Base-by-base conservation (phyloP, 2,113 vertebrate species). In the Callithrix jacchus region DNA sequence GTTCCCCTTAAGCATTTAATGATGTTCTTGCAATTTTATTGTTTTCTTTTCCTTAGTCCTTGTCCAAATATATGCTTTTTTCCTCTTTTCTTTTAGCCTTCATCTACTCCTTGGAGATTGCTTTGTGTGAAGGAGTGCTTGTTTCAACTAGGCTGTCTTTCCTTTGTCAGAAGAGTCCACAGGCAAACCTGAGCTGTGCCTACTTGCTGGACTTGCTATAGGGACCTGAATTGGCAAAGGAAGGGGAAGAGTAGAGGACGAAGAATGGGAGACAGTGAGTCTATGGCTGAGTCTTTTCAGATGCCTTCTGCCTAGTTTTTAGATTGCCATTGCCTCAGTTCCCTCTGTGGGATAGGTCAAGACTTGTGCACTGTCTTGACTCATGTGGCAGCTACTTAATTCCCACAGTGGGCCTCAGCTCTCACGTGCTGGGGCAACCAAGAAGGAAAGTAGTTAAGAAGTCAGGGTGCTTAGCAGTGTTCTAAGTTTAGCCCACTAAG, bases 401-500 rank as follows among this genome's bases (percentile, higher is more conserved):
- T 54, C 5, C 20, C 16, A 47, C 2, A 8, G 6, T 14, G 14
- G 40, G 18, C 54, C 42, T 9, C 30, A n/a, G 37, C 9, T 82
- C 4, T 68, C n/a, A 0, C 30, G 37, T 35, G 21, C 2, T 16
- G 66, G 1, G 8, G 30, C 13, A n/a, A 30, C 23, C 0, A 11
- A 91, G 42, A 20, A 77, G 40, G 56, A 32, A 94, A 66, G 52
- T 71, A 85, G 27, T 30, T 58, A 23, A 76, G 52, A 84, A 76
- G 42, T 87, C 20, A 49, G 35, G 21, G 32, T 18, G 49, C 30
- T 86, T 56, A 76, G 35, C 42, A 13, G 8, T 35, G 25, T 25
- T 90, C 16, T 94, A 93, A 91, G 21, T 56, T 93, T 85, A 92
- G 76, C 32, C 17, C 20, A n/a, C 66, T 30, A 52, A 84, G 37